Percentiles rank a stretch among this genome's conserved stretches.
These are phyloP conservation scores for Odontamblyopus rebecca DNA, from an alignment of 2,797 vertebrate species.

Conservation along the genomic window DNA sequence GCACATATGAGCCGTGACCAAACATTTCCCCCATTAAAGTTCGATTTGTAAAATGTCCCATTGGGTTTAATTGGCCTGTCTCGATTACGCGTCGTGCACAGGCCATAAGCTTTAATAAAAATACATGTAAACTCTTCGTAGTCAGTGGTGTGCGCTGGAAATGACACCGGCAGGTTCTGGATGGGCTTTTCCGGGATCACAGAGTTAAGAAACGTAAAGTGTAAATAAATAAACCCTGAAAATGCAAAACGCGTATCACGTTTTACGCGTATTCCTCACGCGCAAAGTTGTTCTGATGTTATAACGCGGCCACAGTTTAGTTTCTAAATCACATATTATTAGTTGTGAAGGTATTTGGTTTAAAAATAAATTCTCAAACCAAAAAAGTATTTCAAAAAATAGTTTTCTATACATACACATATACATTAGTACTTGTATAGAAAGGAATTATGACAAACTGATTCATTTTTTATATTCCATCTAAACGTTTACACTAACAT, in stretches of 20 bases:
- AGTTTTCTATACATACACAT: no score
- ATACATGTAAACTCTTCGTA: background rate
- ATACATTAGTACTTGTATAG: no score
- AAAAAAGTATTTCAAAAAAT: no score
- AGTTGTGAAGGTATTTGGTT: no score
- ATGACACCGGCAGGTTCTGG: background rate
- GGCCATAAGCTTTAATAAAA: background rate
- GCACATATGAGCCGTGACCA: slow-evolving; percentile 13
- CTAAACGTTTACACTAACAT: no score
- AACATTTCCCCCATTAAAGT: slow-evolving; percentile 1
- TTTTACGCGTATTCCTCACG: background rate
- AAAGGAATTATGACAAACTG: no score
- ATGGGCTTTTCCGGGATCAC: background rate
- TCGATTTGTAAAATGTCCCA: slow-evolving; percentile 2
- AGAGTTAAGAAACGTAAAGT: background rate
- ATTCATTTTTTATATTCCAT: no score
- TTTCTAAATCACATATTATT: no score
- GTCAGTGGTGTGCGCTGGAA: background rate
- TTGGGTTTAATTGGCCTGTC: slow-evolving; percentile 9
- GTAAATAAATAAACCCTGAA: no score
- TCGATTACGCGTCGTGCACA: background rate
- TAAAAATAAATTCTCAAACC: no score
- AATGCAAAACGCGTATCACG: background rate
- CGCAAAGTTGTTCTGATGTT: background rate
- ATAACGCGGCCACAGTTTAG: background rate